Conservation (phyloP, 2,797 vertebrate species). For the Holocentrus rufus region DNA sequence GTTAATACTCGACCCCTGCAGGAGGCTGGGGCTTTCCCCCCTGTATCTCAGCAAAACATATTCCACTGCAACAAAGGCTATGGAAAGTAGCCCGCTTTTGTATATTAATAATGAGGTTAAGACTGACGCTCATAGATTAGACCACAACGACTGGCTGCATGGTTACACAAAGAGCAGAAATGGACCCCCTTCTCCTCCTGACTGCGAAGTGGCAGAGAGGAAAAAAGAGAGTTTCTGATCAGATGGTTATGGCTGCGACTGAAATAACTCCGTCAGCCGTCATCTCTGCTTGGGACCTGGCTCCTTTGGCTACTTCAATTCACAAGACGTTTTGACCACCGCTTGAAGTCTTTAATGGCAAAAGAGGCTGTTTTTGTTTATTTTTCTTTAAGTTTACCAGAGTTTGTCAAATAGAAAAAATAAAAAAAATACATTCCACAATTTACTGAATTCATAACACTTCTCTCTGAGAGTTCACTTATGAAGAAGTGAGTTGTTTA, state of each 20-base stretch:
- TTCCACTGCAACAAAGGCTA: slow-evolving; percentile 72
- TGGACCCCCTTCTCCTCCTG: slow-evolving; percentile 56
- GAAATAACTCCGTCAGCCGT: slow-evolving; percentile 53
- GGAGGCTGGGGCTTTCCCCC: slow-evolving; percentile 63
- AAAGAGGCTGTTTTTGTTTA: slow-evolving; percentile 12
- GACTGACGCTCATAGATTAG: slow-evolving; percentile 77
- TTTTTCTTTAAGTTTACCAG: slow-evolving; percentile 10
- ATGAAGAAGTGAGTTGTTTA: background rate
- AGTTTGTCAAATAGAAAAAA: slow-evolving; percentile 3
- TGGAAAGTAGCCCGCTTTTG: slow-evolving; percentile 70
- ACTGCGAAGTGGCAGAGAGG: slow-evolving; percentile 45
- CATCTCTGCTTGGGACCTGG: slow-evolving; percentile 27
- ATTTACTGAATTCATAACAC: background rate
- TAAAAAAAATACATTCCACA: background rate
- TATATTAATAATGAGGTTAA: slow-evolving; percentile 77
- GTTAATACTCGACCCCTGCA: slow-evolving; percentile 71
- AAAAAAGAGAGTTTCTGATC: slow-evolving; percentile 53
- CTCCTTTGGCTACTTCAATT: slow-evolving; percentile 33
- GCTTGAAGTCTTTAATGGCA: slow-evolving; percentile 45
- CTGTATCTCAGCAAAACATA: slow-evolving; percentile 78
- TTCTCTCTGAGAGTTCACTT: background rate
- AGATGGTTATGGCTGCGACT: slow-evolving; percentile 50
- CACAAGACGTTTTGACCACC: slow-evolving; percentile 11
- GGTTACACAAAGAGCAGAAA: slow-evolving; percentile 62
- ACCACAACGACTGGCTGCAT: slow-evolving; percentile 62